Evolutionary conservation across 2,113 vertebrate species (phyloP).

Genomic region (Nothoprocta pentlandii): DNA sequence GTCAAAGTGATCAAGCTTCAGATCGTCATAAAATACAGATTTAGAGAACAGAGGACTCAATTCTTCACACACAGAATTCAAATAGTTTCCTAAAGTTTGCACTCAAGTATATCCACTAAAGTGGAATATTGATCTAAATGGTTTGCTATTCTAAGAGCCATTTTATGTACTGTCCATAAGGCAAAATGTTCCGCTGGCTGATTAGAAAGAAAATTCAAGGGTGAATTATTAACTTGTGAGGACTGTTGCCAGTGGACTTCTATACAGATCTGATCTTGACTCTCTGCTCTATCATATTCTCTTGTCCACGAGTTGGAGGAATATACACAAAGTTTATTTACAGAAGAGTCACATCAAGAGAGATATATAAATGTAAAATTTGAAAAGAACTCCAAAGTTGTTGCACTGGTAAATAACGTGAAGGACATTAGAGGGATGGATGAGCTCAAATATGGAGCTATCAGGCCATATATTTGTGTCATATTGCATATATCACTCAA

Average conservation of each 20-base stretch:
- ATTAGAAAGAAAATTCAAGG: neutral
- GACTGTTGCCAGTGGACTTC: neutral
- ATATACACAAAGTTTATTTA: neutral
- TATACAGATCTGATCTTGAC: neutral
- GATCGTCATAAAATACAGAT: neutral
- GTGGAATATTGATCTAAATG: neutral
- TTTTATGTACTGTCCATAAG: neutral
- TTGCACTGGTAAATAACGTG: neutral
- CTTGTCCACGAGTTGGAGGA: neutral
- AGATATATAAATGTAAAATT: neutral
- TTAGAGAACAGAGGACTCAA: neutral
- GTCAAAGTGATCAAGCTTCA: neutral
- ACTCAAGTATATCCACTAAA: neutral
- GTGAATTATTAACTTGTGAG: neutral
- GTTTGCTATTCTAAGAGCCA: neutral
- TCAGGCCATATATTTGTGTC: neutral
- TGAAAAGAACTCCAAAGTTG: neutral
- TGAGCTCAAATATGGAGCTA: neutral
- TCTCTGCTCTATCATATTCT: neutral
- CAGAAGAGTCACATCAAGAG: neutral
- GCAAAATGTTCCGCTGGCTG: neutral
- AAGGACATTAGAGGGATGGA: neutral
- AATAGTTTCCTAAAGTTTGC: neutral
- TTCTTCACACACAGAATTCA: neutral
- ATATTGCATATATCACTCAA: neutral